These are phyloP conservation scores for Pollenia amentaria DNA, from an alignment of 2,888 invertebrate species.

Conservation along the genomic window DNA sequence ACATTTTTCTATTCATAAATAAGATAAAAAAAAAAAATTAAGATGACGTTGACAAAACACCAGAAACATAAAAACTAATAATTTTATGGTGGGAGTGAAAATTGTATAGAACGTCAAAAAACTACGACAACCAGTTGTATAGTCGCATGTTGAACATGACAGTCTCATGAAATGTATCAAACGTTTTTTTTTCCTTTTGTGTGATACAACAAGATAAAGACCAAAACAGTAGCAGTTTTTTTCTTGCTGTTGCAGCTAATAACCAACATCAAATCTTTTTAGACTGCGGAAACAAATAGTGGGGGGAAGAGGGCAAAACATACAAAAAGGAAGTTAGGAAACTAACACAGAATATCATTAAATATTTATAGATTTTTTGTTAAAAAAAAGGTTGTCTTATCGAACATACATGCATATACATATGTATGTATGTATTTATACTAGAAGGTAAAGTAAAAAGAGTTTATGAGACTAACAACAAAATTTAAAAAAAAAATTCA, in stretches of 20 bases:
- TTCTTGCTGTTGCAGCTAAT: not conserved
- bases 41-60: slow-evolving; percentile 1
- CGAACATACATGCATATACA: too few species aligned
- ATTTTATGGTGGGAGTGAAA: not conserved
- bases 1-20: not conserved
- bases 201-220: not conserved
- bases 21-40: slow-evolving; percentile 9
- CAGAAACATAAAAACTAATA: not conserved
- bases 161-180: slow-evolving; percentile 30
- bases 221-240: not conserved
- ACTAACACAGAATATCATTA: too few species aligned
- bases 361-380: too few species aligned
- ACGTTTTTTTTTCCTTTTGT: not conserved
- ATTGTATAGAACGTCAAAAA: not conserved
- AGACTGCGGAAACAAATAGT: too few species aligned
- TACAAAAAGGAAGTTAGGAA: too few species aligned
- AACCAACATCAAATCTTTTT: not conserved
- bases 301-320: too few species aligned
- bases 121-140: not conserved
- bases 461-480: too few species aligned
- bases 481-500: too few species aligned
- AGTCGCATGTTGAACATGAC: slow-evolving; percentile 10
- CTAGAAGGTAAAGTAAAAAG: too few species aligned
- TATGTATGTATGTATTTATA: too few species aligned
- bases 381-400: too few species aligned